Conservation (phyloP, 2,113 vertebrate genomes). For the Myocastor coypus region DNA sequence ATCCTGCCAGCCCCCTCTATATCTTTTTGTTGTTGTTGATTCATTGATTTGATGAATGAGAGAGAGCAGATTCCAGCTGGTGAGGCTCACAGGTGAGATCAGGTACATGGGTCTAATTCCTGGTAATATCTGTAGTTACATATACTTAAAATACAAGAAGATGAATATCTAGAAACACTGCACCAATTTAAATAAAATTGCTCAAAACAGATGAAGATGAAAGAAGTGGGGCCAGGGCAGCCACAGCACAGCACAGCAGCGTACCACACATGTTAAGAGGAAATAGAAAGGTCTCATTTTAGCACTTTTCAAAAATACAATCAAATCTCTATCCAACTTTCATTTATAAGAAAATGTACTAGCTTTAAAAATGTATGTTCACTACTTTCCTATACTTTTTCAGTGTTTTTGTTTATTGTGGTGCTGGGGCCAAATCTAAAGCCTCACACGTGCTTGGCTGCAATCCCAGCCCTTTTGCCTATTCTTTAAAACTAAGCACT, state of each 20-base stretch:
- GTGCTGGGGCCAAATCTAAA: background rate
- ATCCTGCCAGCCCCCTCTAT: too few relatives aligned
- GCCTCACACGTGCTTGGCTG: background rate
- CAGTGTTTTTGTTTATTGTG: conserved; percentile 22
- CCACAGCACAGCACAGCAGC: background rate
- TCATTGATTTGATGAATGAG: background rate
- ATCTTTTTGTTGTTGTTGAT: too few relatives aligned
- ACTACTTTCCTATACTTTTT: conserved; percentile 53
- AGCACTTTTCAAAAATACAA: too few relatives aligned
- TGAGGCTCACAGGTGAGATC: background rate
- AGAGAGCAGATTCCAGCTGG: background rate
- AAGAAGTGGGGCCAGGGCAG: background rate
- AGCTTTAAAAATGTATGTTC: background rate
- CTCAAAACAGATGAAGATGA: background rate
- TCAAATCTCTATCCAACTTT: too few relatives aligned
- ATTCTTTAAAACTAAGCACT: conserved; percentile 72
- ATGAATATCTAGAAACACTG: background rate
- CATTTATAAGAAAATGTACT: too few relatives aligned
- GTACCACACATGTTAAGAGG: background rate
- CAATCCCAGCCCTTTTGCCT: too few relatives aligned
- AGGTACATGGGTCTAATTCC: background rate
- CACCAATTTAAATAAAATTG: background rate
- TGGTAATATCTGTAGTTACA: background rate
- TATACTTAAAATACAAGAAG: conserved; percentile 1
- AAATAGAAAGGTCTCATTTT: too few relatives aligned